These are phyloP conservation scores for Drosophila rellima DNA, from an alignment of 2,888 invertebrate species.

Conservation along the genomic window DNA sequence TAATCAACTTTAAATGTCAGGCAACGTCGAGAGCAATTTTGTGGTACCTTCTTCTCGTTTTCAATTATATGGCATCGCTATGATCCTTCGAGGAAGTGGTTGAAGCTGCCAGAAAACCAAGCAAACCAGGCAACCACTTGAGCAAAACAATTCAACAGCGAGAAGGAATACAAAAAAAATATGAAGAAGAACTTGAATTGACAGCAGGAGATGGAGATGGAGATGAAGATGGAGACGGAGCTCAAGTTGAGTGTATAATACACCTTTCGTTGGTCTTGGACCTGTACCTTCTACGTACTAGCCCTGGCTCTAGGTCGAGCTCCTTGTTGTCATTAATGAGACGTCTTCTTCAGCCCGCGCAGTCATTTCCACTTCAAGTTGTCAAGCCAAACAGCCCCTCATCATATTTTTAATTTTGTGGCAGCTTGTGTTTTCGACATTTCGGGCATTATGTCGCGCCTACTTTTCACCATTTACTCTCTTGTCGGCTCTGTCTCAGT, in stretches of 20 bases:
- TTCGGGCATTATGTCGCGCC: constrained; percentile 81
- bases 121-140: constrained; percentile 49
- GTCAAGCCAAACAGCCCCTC: constrained; percentile 73
- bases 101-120: constrained; percentile 26
- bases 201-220: constrained; percentile 41
- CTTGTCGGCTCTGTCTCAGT: constrained; percentile 27
- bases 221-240: constrained; percentile 1
- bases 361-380: constrained; percentile 83
- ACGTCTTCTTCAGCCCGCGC: constrained; percentile 78
- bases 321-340: constrained; percentile 84
- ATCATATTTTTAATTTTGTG: constrained; percentile 70
- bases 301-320: constrained; percentile 25
- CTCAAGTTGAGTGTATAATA: constrained; percentile 68
- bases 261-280: constrained; percentile 66
- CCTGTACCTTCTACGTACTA: constrained; percentile 7
- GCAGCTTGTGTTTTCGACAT: constrained; percentile 76
- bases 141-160: constrained; percentile 60
- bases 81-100: constrained; percentile 79
- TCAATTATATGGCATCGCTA: constrained; percentile 71
- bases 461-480: constrained; percentile 64
- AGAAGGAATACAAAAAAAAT: not conserved
- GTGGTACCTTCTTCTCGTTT: constrained; percentile 70
- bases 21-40: constrained; percentile 60
- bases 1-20: constrained; percentile 71
- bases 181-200: constrained; percentile 56